These are phyloP conservation scores for Colaptes auratus DNA, from an alignment of 2,113 vertebrate genomes.

Conservation along the genomic window DNA sequence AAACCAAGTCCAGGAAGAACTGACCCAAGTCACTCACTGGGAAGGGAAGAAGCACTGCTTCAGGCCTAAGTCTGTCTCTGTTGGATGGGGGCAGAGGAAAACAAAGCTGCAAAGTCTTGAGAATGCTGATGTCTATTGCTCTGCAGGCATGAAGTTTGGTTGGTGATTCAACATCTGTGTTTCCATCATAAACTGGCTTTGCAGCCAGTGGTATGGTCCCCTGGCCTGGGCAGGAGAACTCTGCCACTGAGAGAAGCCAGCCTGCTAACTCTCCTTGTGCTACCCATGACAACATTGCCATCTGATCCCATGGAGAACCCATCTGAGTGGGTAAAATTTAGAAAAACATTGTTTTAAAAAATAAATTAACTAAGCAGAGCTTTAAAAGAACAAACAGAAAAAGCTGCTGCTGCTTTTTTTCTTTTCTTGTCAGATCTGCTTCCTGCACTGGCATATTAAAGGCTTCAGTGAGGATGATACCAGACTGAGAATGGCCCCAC, in stretches of 20 bases:
- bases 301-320: not conserved
- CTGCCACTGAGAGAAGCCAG: not conserved
- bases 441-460: not conserved
- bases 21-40: not conserved
- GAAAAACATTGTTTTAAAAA: not conserved
- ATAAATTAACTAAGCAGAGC: not conserved
- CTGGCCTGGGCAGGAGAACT: not conserved
- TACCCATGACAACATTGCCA: not conserved
- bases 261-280: not conserved
- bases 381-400: not conserved
- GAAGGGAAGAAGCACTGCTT: not conserved
- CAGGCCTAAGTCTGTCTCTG: not conserved
- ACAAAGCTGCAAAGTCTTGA: not conserved
- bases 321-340: not conserved
- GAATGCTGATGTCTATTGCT: rapidly evolving
- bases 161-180: not conserved
- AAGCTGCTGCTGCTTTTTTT: not conserved
- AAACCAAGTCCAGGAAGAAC: not conserved
- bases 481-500: not conserved
- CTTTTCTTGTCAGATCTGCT: not conserved
- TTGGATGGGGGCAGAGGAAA: not conserved
- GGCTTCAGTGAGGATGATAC: not conserved
- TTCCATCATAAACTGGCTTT: not conserved
- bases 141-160: not conserved
- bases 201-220: rapidly evolving